Evolutionary conservation across 2,797 vertebrate species (phyloP).

Genomic region (Lacerta bilineata): DNA sequence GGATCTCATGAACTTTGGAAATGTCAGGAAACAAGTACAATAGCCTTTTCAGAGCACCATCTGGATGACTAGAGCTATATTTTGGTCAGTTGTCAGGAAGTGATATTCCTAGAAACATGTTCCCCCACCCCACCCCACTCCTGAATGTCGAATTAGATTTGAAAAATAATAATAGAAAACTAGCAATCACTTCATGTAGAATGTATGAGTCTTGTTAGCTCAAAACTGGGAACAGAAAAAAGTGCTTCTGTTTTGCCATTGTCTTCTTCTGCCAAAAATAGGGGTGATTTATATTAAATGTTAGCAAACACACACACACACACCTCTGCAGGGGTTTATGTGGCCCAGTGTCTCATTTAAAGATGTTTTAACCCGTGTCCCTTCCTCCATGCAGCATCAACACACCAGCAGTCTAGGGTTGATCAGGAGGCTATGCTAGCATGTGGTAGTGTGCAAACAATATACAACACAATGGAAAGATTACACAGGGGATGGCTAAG

Average conservation of each 20-base stretch:
- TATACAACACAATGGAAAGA: too few relatives aligned
- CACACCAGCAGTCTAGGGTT: not conserved
- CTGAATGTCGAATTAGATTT: constrained; percentile 53
- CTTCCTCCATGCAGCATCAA: not conserved
- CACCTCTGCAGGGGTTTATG: not conserved
- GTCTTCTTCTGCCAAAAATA: not conserved
- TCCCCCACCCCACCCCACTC: not conserved
- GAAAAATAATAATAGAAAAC: not conserved
- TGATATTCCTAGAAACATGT: constrained; percentile 44
- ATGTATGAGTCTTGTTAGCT: constrained; percentile 21
- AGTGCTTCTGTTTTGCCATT: not conserved
- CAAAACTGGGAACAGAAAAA: not conserved
- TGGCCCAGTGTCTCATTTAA: not conserved
- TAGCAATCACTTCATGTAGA: constrained; percentile 9
- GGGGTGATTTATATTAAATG: not conserved
- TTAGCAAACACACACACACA: not conserved
- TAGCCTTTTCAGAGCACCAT: constrained; percentile 66
- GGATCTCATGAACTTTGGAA: constrained; percentile 73
- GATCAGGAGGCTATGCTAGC: not conserved
- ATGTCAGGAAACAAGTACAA: constrained; percentile 70
- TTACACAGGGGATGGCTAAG: not conserved
- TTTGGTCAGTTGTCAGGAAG: constrained; percentile 55
- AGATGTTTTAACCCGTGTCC: not conserved
- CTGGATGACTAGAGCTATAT: constrained; percentile 45
- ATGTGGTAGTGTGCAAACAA: not conserved